Base-by-base conservation (phyloP, 2,113 vertebrate species). In the Oncorhynchus tshawytscha region DNA sequence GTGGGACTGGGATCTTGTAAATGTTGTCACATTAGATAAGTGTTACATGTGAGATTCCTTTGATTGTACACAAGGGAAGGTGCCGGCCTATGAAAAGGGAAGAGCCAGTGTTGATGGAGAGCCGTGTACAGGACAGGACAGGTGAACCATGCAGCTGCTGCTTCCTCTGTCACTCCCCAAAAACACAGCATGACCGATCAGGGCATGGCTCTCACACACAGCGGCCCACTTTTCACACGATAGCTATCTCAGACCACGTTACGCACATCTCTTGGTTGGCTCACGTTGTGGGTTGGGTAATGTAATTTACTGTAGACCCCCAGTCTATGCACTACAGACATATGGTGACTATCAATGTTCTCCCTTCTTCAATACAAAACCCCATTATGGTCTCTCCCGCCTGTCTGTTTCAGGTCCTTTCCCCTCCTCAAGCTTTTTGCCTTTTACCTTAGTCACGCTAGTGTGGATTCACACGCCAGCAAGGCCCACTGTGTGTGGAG, bases 71-170 rank as follows among this genome's bases (percentile, higher is more conserved):
- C 8, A 78, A 70, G 70, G 76, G 81, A 20, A 80, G 67, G 62
- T 31, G 83, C n/a, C 3, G 64, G 64, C 13, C 75, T 22, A 74
- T 5, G 76, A 86, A 78, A 84, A 25, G 20, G 39, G 62, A 64
- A 11, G 25, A 62, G 49, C 12, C 9, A 27, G 18, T 59, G 18
- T 15, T 92, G 89, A 87, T 86, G 86, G 86, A 86, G 86, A 92
- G 83, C 87, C 86, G 80, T 88, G 87, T 90, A 84, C 84, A 87
- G 89, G 84, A 90, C 78, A 82, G 88, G 90, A 88, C 92, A 91
- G 91, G 88, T 92, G 88, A 92, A 85, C 73, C 78, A 84, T 87
- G 85, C 91, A 92, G 90, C 91, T 93, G 92, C 71, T 72, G 67
- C 82, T 85, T 66, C 82, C 78, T 85, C 80, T 68, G 15, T 25